Evolutionary conservation across 1,140 invertebrate genomes (phyloP).

Genomic region (Venustaconcha ellipsiformis): DNA sequence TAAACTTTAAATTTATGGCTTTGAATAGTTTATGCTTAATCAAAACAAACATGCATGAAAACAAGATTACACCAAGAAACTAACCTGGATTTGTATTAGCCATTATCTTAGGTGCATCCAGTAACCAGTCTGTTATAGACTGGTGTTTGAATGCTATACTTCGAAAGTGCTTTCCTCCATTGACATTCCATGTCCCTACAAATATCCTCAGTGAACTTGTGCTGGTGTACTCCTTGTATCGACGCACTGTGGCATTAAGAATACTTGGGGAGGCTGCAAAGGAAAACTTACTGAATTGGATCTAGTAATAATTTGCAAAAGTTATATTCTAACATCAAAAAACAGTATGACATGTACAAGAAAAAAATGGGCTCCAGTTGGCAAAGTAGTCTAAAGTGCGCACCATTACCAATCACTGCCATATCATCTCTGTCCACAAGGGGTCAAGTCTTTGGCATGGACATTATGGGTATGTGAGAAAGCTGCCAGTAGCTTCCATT

Average conservation of each 20-base stretch:
- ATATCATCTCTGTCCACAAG: no score
- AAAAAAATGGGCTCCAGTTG: no score
- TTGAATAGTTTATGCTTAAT: neutral
- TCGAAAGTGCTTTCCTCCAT: conserved; percentile 98
- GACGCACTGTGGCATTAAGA: conserved; percentile 72
- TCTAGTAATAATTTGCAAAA: no score
- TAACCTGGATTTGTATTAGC: conserved; percentile 61
- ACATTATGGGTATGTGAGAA: no score
- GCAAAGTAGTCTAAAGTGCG: no score
- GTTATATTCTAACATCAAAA: no score
- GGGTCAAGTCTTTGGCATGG: no score
- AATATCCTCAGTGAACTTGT: conserved; percentile 82
- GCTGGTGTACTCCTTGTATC: conserved; percentile 86
- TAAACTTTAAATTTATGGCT: neutral
- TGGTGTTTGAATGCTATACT: conserved; percentile 96
- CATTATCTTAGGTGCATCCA: conserved; percentile 75
- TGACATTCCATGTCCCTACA: conserved; percentile 98
- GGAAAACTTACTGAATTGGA: neutral
- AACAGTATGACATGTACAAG: no score
- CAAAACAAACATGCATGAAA: conserved; percentile 30
- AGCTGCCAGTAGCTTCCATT: no score
- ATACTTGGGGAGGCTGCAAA: conserved; percentile 70
- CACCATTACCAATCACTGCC: no score
- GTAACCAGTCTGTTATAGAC: conserved; percentile 93
- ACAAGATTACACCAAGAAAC: conserved; percentile 12